Percentiles rank a stretch among this genome's conserved stretches.
These are phyloP conservation scores for Glossophaga mutica DNA, from an alignment of 2,797 vertebrate species.

Conservation along the genomic window DNA sequence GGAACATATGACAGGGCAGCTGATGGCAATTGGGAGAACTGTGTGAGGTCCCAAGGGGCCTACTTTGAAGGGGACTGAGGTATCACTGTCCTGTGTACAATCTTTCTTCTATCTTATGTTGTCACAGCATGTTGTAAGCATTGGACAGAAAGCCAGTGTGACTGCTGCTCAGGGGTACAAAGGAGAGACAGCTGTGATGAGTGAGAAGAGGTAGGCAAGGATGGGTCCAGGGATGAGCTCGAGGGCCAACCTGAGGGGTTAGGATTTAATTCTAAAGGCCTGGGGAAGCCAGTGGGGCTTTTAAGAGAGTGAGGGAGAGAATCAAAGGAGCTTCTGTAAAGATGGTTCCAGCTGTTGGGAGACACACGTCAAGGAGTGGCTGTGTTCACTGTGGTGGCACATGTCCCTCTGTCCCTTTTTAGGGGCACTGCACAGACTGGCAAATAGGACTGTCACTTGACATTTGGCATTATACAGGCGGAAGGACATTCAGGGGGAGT, in stretches of 20 bases:
- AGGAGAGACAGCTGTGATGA: background rate
- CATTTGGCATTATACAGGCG: background rate
- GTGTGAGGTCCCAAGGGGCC: no score
- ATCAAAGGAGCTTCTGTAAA: background rate
- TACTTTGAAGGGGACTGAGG: no score
- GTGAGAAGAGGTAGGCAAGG: background rate
- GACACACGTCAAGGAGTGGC: background rate
- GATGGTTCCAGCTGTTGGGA: background rate
- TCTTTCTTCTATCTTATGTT: no score
- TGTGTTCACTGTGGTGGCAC: background rate
- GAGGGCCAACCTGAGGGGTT: background rate
- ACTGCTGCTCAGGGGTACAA: background rate
- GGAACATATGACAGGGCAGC: no score
- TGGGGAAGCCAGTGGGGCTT: background rate
- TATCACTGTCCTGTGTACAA: no score
- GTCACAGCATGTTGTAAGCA: background rate
- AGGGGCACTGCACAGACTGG: background rate
- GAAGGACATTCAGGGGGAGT: background rate
- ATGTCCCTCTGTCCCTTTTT: background rate
- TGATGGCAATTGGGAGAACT: no score
- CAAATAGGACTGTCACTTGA: background rate
- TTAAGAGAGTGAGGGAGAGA: background rate
- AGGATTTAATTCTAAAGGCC: background rate
- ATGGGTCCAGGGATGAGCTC: background rate
- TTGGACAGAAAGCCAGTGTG: background rate